Conservation (phyloP, 2,797 vertebrate genomes). For the Eleutherodactylus coqui region DNA sequence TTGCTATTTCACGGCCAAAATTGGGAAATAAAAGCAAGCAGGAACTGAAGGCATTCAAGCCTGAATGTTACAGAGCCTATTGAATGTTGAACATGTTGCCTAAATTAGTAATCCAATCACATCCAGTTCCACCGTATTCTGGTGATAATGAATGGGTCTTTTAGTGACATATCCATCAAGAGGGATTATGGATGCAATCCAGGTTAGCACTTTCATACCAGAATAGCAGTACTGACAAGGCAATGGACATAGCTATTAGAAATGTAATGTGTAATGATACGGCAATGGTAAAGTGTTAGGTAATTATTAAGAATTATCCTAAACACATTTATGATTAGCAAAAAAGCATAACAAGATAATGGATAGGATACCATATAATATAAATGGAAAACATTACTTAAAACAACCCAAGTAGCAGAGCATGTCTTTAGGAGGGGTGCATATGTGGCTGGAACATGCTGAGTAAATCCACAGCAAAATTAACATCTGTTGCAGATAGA, state of each 20-base stretch:
- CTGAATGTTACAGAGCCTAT: conserved; percentile 28
- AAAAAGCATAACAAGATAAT: background rate
- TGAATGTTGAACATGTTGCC: conserved; percentile 31
- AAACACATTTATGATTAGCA: background rate
- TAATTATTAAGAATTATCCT: background rate
- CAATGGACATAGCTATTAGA: background rate
- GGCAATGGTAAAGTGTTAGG: background rate
- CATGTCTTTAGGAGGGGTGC: no score
- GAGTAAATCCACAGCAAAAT: no score
- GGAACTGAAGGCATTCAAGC: conserved; percentile 24
- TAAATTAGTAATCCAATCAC: conserved; percentile 43
- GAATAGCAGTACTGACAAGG: background rate
- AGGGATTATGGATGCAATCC: background rate
- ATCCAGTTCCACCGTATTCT: conserved; percentile 23
- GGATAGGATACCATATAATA: no score
- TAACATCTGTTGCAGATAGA: no score
- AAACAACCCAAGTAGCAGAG: background rate
- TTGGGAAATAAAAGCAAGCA: conserved; percentile 1
- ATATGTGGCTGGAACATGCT: no score
- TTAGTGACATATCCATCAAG: conserved; percentile 25
- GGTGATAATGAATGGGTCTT: conserved; percentile 32
- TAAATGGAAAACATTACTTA: no score
- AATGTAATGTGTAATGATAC: background rate
- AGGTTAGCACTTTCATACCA: background rate
- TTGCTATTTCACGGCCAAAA: background rate